Base-by-base conservation (phyloP, 53 echinoderm and acorn worm species). In the Antedon mediterranea region DNA sequence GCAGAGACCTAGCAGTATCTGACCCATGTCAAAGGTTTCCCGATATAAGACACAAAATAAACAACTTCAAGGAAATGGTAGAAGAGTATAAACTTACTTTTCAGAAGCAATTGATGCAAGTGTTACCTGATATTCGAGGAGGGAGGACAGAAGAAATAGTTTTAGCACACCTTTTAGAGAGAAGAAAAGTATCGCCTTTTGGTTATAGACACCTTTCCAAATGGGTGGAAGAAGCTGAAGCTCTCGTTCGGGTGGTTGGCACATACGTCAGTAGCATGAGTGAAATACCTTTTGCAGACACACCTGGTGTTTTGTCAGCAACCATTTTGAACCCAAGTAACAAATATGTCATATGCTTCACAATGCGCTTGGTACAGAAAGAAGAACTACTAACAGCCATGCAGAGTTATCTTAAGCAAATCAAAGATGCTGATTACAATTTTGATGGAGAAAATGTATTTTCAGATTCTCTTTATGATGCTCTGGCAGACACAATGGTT, bases 151-250 rank as follows among this genome's bases (percentile, higher is more conserved):
- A 86, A 42, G 86, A 86, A 72, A 28, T 29, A 31, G 33, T 43
- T 9, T 77, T 86, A 26, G 78, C 27, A 43, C 78, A 86, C 42
- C 77, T 31, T 20, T 28, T 86, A 32, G 0, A 31, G 13, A 74
- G 78, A 0, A 31, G n/a, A 30, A 77, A 29, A 13, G 27, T 71
- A 71, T 85, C 85, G 13, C 85, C 81, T 11, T 86, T 82, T 20
- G 32, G 75, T 57, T 42, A 42, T 30, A 41, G 75, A 30, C 77
- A 18, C 18, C 74, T 85, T 4, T 37, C 43, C 33, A 32, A 28
- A 32, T 85, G 85, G 85, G 29, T 81, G 4, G 30, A 15, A 43
- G 74, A 74, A 78, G 81, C 57, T 81, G 43, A 85, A n/a, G n/a
- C n/a, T n/a, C n/a, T n/a, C n/a, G n/a, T n/a, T n/a, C n/a, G n/a